These are phyloP conservation scores for Scaptomyza parva DNA, from an alignment of 2,888 invertebrate genomes.

Conservation along the genomic window DNA sequence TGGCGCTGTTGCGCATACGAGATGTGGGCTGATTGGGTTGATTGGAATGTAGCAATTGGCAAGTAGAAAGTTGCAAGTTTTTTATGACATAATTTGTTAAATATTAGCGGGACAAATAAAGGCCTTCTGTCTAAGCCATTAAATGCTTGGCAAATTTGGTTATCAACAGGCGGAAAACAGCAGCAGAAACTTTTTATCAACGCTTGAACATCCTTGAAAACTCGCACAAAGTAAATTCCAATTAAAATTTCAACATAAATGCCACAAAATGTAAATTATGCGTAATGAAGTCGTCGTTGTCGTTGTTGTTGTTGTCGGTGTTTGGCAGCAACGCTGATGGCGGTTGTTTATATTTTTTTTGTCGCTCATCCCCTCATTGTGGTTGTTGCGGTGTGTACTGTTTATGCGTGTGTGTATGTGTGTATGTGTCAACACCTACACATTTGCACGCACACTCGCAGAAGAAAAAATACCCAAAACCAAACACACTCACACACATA, in stretches of 20 bases:
- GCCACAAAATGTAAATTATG: constrained; percentile 80
- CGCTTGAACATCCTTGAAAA: constrained; percentile 40
- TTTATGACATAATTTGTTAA: constrained; percentile 42
- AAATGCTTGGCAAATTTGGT: constrained; percentile 72
- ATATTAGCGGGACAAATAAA: constrained; percentile 50
- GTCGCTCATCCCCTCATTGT: constrained; percentile 17
- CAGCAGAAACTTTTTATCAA: constrained; percentile 65
- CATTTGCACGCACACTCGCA: constrained; percentile 23
- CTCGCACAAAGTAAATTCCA: constrained; percentile 75
- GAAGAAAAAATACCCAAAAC: constrained; percentile 6
- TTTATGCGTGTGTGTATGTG: not conserved
- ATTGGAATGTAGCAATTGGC: constrained; percentile 4
- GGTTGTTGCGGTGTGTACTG: constrained; percentile 28
- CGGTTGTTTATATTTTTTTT: constrained; percentile 46
- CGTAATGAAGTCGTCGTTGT: constrained; percentile 76
- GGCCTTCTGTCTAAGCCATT: constrained; percentile 71
- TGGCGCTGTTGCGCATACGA: constrained; percentile 36
- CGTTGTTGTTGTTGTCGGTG: constrained; percentile 41
- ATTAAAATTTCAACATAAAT: constrained; percentile 78
- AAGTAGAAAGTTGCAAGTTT: constrained; percentile 9
- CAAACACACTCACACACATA: constrained; percentile 8
- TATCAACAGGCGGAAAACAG: constrained; percentile 68
- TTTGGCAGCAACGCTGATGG: constrained; percentile 31
- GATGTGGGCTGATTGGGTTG: constrained; percentile 13
- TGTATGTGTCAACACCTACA: constrained; percentile 21